Base-by-base conservation (phyloP, 1,140 invertebrate species). In the Lepidurus packardi region DNA sequence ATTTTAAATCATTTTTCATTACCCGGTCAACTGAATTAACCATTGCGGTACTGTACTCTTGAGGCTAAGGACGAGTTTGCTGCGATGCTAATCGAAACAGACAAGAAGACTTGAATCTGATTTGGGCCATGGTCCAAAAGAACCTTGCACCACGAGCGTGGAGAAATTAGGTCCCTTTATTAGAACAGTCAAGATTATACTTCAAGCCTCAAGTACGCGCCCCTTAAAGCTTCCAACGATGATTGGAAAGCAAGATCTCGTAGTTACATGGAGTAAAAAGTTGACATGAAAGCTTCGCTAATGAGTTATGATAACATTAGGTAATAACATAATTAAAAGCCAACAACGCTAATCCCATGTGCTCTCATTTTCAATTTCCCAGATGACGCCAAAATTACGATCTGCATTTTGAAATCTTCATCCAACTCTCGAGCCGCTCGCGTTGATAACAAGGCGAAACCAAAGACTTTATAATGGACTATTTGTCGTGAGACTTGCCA, bases 141-240 rank as follows among this genome's bases (percentile, higher is more conserved):
- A 65, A 65, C n/a, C 53, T 65, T 65, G 53, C 53, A 65, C 53
- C 53, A 65, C 21, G 16, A n/a, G 53, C 53, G 13, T 65, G 53
- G n/a, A 13, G 6, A 65, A 65, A 65, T 21, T 65, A 65, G 53
- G 53, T 65, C 53, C 53, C 53, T 65, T 65, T 65, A 65, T 65
- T 65, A 65, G 53, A 65, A 65, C 53, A 13, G 7, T 21, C 16
- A 7, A 13, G 8, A 65, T n/a, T 65, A n/a, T 16, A 21, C 53
- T 65, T 65, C 53, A 65, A 7, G 9, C 21, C 53, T 65, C 53
- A 65, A 65, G 53, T 65, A 21, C 7, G 53, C 53, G 21, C 1
- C 34, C 34, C 34, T 34, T n/a, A 65, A 21, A 16, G 21, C 53
- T n/a, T 1, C 16, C 53, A 8, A 65, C 53, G 6, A 65, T n/a